Conservation (phyloP, 2,888 invertebrate genomes). For the Melanostoma mellinum region DNA sequence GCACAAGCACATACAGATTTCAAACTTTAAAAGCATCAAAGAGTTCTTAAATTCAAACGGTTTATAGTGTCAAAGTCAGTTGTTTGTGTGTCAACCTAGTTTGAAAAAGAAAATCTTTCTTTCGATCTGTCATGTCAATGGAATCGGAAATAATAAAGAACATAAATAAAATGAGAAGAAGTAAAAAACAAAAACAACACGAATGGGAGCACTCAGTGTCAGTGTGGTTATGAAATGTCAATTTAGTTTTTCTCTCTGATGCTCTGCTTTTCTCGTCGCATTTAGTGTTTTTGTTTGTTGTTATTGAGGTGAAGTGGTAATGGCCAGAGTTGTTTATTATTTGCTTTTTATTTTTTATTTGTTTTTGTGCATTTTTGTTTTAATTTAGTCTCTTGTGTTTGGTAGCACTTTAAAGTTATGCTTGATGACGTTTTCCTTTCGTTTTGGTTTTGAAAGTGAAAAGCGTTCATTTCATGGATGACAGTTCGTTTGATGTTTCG, state of each 20-base stretch:
- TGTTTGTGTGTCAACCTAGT: slow-evolving; percentile 56
- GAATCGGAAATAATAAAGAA: slow-evolving; percentile 58
- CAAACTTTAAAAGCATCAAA: slow-evolving; percentile 35
- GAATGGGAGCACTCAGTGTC: slow-evolving; percentile 49
- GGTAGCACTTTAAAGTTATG: slow-evolving; percentile 53
- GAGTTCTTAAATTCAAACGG: slow-evolving; percentile 29
- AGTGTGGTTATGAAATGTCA: slow-evolving; percentile 48
- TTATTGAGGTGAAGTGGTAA: slow-evolving; percentile 67
- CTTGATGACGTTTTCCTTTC: slow-evolving; percentile 34
- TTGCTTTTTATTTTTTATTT: slow-evolving; percentile 37
- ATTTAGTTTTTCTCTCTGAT: slow-evolving; percentile 33
- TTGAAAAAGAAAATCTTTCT: slow-evolving; percentile 27
- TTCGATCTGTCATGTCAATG: slow-evolving; percentile 61
- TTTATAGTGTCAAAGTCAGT: slow-evolving; percentile 39
- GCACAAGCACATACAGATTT: slow-evolving; percentile 8
- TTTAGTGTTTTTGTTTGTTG: slow-evolving; percentile 49
- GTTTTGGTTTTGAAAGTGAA: slow-evolving; percentile 47
- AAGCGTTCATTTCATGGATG: slow-evolving; percentile 28
- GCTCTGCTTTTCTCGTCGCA: slow-evolving; percentile 14
- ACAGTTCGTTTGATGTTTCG: slow-evolving; percentile 50
- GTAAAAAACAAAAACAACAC: slow-evolving; percentile 38
- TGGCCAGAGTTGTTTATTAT: slow-evolving; percentile 57
- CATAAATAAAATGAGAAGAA: slow-evolving; percentile 34
- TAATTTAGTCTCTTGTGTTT: slow-evolving; percentile 36
- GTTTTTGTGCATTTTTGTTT: not conserved